phyloP scores from a whole-genome alignment of 2,113 vertebrate species.

The Austrofundulus limnaeus region DNA sequence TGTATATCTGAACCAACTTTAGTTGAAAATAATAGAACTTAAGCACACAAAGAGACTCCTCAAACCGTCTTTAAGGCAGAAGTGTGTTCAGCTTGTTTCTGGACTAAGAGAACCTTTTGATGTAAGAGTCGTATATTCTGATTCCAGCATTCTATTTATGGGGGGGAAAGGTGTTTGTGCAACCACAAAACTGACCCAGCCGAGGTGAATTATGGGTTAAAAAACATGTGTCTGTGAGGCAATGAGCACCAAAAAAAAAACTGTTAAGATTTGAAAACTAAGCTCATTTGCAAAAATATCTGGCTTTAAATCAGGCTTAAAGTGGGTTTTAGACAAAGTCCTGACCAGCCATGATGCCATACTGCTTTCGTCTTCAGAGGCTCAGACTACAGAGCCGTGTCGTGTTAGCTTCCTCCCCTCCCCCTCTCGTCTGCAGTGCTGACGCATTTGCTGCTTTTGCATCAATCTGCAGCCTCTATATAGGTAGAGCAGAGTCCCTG shows the following conservation, averaged over 20 bases:
- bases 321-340: constrained; percentile 6
- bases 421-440: constrained; percentile 87
- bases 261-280: not conserved
- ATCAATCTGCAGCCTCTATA: constrained; percentile 90
- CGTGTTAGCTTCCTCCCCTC: constrained; percentile 69
- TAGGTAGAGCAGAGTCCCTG: constrained; percentile 80
- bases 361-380: constrained; percentile 56
- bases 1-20: too few relatives aligned
- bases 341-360: constrained; percentile 22
- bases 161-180: not conserved
- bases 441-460: constrained; percentile 88
- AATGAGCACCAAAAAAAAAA: constrained; percentile 14
- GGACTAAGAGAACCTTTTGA: too few relatives aligned
- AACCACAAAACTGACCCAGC: constrained; percentile 59
- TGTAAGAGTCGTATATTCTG: too few relatives aligned
- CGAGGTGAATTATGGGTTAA: constrained; percentile 70
- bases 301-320: constrained; percentile 10
- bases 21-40: too few relatives aligned
- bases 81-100: too few relatives aligned
- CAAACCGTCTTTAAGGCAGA: too few relatives aligned
- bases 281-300: not conserved
- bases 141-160: not conserved
- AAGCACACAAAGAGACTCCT: too few relatives aligned
- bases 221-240: constrained; percentile 58
- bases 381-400: constrained; percentile 56